Base-by-base conservation (phyloP, 2,888 invertebrate genomes). In the Drosophila pegasa region DNA sequence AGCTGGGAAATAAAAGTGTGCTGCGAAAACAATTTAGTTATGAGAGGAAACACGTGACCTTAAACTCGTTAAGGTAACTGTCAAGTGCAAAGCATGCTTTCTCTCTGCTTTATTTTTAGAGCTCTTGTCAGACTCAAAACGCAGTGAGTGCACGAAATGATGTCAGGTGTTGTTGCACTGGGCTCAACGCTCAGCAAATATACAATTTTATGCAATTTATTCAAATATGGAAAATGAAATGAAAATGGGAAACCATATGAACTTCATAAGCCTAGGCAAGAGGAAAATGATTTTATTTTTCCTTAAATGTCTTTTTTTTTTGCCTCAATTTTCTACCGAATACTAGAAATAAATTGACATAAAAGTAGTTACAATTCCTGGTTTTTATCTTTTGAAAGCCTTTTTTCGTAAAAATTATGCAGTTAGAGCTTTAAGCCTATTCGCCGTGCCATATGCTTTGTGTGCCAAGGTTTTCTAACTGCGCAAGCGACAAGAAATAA, bases 81-180 rank as follows among this genome's bases (percentile, higher is more conserved):
- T 45, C 45, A 45, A 45, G 45, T 45, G 29, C 45, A 45, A 16
- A 45, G 45, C 45, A 29, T 45, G 43, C 27, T 45, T 27, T 29
- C 29, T 12, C 29, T 18, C 27, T 45, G 45, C 2, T 45, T 18
- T 45, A 45, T 45, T 45, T 27, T 45, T 29, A 45, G 27, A 27
- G 45, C 45, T 16, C 45, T 45, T 45, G 27, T 45, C n/a, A 16
- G 45, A 27, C 45, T 10, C 27, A 27, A 45, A 45, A 12, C 45
- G 29, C 16, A 2, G 27, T 2, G 16, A 45, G 27, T 5, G 29
- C 3, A 3, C 2, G 18, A 45, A 45, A 45, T 18, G 16, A 18
- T 45, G 45, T 45, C 29, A 45, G 27, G 45, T 45, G 45, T 29
- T 45, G 45, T 29, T 12, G 45, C 18, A 7, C 29, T 45, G 10